Conservation (phyloP, 2,888 invertebrate species). For the Nephrotoma guestfalica region DNA sequence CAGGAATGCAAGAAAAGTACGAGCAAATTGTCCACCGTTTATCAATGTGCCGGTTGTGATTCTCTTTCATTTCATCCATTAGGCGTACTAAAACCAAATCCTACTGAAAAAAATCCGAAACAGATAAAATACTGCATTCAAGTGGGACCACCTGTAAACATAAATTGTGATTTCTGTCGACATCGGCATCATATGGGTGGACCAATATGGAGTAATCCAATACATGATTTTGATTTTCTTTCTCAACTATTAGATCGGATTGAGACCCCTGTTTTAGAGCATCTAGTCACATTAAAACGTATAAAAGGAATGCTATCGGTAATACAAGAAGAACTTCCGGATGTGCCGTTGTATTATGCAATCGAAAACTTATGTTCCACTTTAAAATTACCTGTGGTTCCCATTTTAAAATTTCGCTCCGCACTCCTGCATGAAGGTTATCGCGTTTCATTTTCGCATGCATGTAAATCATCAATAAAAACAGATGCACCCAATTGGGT, state of each 20-base stretch:
- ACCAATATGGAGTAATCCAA: conserved; percentile 82
- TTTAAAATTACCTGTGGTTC: conserved; percentile 54
- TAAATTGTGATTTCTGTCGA: conserved; percentile 60
- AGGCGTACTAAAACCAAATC: conserved; percentile 45
- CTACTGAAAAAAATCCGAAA: conserved; percentile 40
- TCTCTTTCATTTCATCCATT: conserved; percentile 62
- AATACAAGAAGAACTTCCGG: conserved; percentile 65
- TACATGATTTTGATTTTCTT: conserved; percentile 72
- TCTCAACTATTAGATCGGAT: conserved; percentile 41
- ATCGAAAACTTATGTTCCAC: conserved; percentile 61
- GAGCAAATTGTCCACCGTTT: conserved; percentile 75
- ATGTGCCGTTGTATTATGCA: conserved; percentile 78
- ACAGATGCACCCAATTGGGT: conserved; percentile 76
- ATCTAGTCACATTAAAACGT: conserved; percentile 55
- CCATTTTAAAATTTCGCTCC: conserved; percentile 60
- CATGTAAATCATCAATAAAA: conserved; percentile 74
- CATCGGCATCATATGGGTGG: conserved; percentile 72
- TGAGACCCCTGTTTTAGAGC: conserved; percentile 27
- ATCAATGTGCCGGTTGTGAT: conserved; percentile 85
- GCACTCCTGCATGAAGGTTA: conserved; percentile 82
- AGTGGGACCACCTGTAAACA: conserved; percentile 48
- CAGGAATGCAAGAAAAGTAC: conserved; percentile 73
- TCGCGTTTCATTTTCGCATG: conserved; percentile 84
- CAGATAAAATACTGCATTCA: conserved; percentile 51
- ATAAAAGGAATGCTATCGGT: conserved; percentile 69